Evolutionary conservation across 2,113 vertebrate genomes (phyloP).

Genomic region (Rhizomys pruinosus): DNA sequence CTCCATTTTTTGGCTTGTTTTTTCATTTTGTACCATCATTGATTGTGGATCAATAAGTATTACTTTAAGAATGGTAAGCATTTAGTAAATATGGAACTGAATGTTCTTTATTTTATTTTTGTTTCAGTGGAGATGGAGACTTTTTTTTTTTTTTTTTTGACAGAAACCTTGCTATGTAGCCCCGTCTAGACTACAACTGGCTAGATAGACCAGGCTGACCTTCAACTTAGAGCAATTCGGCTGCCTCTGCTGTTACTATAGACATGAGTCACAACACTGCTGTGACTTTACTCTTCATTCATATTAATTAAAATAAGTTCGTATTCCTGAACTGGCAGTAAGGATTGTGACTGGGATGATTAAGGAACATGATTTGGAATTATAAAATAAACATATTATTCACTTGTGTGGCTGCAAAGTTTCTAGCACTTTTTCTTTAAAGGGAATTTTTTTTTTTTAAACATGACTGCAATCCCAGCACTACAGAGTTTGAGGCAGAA

Average conservation of each 20-base stretch:
- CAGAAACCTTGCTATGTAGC: not conserved
- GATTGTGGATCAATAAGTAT: not conserved
- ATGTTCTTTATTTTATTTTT: slow-evolving; percentile 53
- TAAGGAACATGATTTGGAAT: not conserved
- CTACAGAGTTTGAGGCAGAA: not conserved
- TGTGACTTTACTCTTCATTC: not conserved
- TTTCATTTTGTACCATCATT: not conserved
- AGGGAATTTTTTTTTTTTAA: not conserved
- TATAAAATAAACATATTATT: not conserved
- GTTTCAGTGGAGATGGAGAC: not conserved
- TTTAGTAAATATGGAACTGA: slow-evolving; percentile 43
- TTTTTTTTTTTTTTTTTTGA: not conserved
- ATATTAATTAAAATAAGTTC: slow-evolving; percentile 48
- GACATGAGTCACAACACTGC: not conserved
- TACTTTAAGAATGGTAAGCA: slow-evolving; percentile 38
- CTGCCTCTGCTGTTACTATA: not conserved
- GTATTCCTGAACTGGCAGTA: not conserved
- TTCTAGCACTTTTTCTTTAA: not conserved
- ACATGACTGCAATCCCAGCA: not conserved
- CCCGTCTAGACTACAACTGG: not conserved
- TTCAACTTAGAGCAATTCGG: not conserved
- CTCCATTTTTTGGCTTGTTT: not conserved
- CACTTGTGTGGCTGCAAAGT: not conserved
- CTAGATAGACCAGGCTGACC: not conserved
- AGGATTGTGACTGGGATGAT: not conserved